Evolutionary conservation across 2,888 invertebrate genomes (phyloP), one percentile per base, ranked within the genome.

Genomic region (Abrostola triplasia): DNA sequence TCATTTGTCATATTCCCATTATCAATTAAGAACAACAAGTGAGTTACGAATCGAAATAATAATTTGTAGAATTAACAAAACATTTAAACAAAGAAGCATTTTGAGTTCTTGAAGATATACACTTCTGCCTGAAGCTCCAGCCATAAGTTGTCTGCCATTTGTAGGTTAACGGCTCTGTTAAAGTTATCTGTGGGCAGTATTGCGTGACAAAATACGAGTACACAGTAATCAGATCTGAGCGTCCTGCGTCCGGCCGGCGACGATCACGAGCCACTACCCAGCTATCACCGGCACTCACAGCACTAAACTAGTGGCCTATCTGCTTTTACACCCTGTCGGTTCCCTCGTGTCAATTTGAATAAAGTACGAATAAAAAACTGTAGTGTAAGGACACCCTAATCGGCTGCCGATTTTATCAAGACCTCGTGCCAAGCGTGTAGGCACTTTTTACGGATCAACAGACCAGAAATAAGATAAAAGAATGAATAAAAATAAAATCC

Each of bases 121-220:
- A 68, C 65, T 55, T 58, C 48, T 35, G 1, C 37, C 36, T 64
- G 51, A 62, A 67, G 0, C 13, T 6, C 38, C 12, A 36, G 50
- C 11, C 6, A 41, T 35, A 42, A 59, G 37, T 51, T 59, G 62
- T 13, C 10, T 9, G 51, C 11, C 54, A 40, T 37, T 42, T 53
- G 50, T 64, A 59, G 70, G 67, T 70, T 65, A 78, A 82, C 75
- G 77, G 74, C 73, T 79, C 70, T 70, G 73, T 79, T 82, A 76
- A 78, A 85, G 77, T 84, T 86, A 84, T 86, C 86, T 82, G 67
- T 65, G 65, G 80, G 77, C 75, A 81, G 82, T 87, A 86, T 92
- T 85, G 92, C 92, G 92, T 92, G 92, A 90, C 91, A 87, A 89
- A 87, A 88, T 85, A 84, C 88, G 79, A 87, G 87, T 88, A 78